Percentiles rank a stretch among this genome's conserved stretches.
Evolutionary conservation across 1,140 invertebrate species (phyloP).

Genomic region (Drosophila ironensis): DNA sequence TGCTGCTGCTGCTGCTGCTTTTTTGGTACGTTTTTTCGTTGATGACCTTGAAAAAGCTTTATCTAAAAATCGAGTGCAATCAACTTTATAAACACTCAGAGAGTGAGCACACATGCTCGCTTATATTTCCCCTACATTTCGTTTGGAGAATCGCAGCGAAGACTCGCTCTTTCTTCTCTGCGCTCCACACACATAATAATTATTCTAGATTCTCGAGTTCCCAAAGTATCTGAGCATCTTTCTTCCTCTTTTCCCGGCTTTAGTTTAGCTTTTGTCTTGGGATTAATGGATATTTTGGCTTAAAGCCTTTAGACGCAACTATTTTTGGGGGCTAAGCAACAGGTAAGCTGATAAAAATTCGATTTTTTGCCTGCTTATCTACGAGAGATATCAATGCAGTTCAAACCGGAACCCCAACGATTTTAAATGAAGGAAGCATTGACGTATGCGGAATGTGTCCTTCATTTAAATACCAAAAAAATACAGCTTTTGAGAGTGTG

Average conservation of each 20-base stretch:
- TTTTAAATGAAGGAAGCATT: background rate
- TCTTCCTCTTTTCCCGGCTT: slow-evolving; percentile 18
- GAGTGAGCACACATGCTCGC: slow-evolving; percentile 19
- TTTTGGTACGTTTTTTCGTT: slow-evolving; percentile 72
- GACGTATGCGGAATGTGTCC: too few relatives aligned
- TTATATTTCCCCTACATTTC: slow-evolving; percentile 70
- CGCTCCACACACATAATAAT: slow-evolving; percentile 58
- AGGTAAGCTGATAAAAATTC: slow-evolving; percentile 7
- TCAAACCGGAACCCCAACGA: slow-evolving; percentile 4
- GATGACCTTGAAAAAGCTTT: slow-evolving; percentile 82
- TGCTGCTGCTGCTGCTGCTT: slow-evolving; percentile 10
- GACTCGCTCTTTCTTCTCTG: background rate
- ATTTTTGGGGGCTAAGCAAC: background rate
- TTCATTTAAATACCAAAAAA: too few relatives aligned
- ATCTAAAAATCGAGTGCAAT: slow-evolving; percentile 82
- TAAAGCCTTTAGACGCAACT: background rate
- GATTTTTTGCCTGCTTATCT: slow-evolving; percentile 6
- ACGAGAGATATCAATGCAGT: slow-evolving; percentile 22
- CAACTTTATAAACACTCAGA: slow-evolving; percentile 76
- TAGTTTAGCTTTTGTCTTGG: slow-evolving; percentile 19
- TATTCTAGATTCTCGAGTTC: slow-evolving; percentile 62
- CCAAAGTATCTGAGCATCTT: slow-evolving; percentile 22
- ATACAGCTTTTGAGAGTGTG: too few relatives aligned
- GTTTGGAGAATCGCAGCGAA: slow-evolving; percentile 27
- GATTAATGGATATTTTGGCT: slow-evolving; percentile 24